Evolutionary conservation across 2,113 vertebrate genomes (phyloP).

Genomic region (Corvus hawaiiensis): DNA sequence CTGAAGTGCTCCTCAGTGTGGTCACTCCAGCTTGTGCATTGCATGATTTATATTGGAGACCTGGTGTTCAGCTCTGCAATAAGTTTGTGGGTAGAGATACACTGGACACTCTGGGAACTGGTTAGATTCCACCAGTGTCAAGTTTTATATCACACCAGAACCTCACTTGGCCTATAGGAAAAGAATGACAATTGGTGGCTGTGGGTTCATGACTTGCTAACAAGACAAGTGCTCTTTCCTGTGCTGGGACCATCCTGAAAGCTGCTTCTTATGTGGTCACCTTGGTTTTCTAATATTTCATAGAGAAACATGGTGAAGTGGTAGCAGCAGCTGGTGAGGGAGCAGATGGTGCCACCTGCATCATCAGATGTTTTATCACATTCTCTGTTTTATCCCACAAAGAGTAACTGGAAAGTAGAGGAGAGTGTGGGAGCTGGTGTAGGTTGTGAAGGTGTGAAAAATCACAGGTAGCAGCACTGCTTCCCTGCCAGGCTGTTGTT

Average conservation of each 20-base stretch:
- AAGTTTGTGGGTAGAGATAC: background rate
- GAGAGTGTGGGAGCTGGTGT: conserved; percentile 21
- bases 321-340: conserved; percentile 33
- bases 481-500: conserved; percentile 18
- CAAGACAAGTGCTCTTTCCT: background rate
- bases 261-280: background rate
- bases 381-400: conserved; percentile 26
- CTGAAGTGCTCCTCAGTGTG: background rate
- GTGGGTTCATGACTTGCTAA: background rate
- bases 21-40: background rate
- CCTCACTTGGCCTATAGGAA: background rate
- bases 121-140: background rate
- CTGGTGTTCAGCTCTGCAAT: background rate
- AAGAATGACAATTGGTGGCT: background rate
- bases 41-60: background rate
- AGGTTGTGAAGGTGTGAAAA: conserved; percentile 45
- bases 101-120: background rate
- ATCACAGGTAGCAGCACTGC: conserved; percentile 2
- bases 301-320: background rate
- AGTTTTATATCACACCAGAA: background rate
- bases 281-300: background rate
- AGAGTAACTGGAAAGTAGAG: background rate
- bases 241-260: background rate
- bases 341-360: conserved; percentile 66
- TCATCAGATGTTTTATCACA: conserved; percentile 62